Base-by-base conservation (phyloP, 1,140 invertebrate species). In the Heliconius nattereri region DNA sequence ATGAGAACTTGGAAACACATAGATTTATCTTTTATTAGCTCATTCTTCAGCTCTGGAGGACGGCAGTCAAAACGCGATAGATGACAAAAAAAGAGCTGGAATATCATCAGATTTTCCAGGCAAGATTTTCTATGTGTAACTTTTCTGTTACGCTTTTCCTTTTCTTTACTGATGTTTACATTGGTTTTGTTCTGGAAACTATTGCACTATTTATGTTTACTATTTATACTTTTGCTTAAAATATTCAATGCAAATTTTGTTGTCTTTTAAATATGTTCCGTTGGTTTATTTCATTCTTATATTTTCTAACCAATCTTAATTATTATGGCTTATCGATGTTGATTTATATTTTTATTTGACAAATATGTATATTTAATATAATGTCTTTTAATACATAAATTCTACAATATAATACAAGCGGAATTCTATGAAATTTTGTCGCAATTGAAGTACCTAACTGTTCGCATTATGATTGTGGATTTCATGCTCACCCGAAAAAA, bases 31-130 rank as follows among this genome's bases (percentile, higher is more conserved):
- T 80, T 79, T 84, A 74, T 85, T 80, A 89, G 88, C 78, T 88
- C 88, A 16, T 89, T 89, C 86, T 89, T 89, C 85, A 85, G 84
- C 57, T 87, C 88, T 71, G 81, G 85, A 37, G 86, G 88, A 23
- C 86, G 86, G 86, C 85, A 85, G 78, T 85, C 85, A 66, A 89
- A 87, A 84, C 78, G 85, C 66, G 87, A 89, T 78, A 85, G 85
- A 88, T 89, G 88, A 89, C 88, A 87, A 79, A 81, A 83, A 89
- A 87, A 74, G 74, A 78, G 81, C 78, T 89, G 85, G 88, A 76
- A 85, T 73, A 71, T 86, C 80, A 84, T 85, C 82, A 80, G 37
- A 32, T 87, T 89, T 74, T 82, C 79, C 80, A 87, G 83, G 86
- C 84, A 87, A 87, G 85, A 81, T 23, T 29, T 66, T 26, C 23